Percentiles rank a stretch among this genome's conserved stretches.
phyloP scores from a whole-genome alignment of 2,797 vertebrate species.

The Sebastes steindachneri region DNA sequence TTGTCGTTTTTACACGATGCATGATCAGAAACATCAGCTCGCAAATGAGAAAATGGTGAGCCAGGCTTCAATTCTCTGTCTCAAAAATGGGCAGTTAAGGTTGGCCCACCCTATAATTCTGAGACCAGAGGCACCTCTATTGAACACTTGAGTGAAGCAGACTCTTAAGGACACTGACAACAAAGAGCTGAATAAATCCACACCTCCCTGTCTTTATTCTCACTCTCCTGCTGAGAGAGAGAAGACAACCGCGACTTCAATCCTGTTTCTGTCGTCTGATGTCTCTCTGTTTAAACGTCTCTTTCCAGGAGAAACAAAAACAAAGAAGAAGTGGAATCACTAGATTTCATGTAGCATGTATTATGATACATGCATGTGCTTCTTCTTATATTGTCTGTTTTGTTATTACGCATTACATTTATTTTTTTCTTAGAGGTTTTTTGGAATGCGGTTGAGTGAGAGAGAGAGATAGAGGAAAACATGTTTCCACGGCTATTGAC shows the following conservation, averaged over 20 bases:
- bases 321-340: background rate
- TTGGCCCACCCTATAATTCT: background rate
- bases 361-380: background rate
- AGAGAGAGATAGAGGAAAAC: background rate
- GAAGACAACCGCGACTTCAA: background rate
- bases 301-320: background rate
- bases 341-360: background rate
- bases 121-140: background rate
- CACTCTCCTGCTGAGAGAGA: background rate
- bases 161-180: background rate
- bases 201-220: background rate
- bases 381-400: background rate
- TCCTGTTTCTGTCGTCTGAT: background rate
- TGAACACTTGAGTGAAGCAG: constrained; percentile 18
- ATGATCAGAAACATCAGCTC: background rate
- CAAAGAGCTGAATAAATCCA: constrained; percentile 13
- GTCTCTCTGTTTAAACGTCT: background rate
- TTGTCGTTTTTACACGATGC: background rate
- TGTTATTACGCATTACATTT: background rate
- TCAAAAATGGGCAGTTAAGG: background rate
- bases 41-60: background rate
- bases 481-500: no score
- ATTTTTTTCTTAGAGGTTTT: background rate
- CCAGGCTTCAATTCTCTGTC: background rate
- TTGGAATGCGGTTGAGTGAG: background rate